These are phyloP conservation scores for Sciurus niger DNA, from an alignment of 2,113 vertebrate species.

Conservation along the genomic window DNA sequence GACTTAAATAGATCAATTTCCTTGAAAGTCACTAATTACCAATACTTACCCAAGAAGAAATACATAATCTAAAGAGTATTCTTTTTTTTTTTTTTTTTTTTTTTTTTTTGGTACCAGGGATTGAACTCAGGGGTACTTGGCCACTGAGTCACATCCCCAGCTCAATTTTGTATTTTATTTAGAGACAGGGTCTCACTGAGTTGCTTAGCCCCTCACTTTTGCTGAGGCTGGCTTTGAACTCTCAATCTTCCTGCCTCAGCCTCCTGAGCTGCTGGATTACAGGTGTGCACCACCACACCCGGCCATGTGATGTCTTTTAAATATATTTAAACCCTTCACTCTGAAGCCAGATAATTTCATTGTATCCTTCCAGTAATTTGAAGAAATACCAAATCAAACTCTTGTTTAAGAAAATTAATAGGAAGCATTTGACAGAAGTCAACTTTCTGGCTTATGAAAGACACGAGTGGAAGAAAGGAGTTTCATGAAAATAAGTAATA, in stretches of 20 bases:
- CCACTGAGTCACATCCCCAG: too few species aligned
- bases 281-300: too few species aligned
- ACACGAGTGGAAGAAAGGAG: neutral
- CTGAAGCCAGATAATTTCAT: conserved; percentile 3
- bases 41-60: conserved; percentile 22
- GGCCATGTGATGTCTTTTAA: neutral
- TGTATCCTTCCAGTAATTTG: neutral
- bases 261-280: too few species aligned
- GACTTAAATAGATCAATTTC: neutral
- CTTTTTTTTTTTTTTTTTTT: too few species aligned
- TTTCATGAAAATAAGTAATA: neutral
- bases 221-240: too few species aligned
- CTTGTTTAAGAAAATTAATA: conserved; percentile 53
- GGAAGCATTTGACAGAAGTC: conserved; percentile 27
- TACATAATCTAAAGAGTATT: neutral
- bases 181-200: too few species aligned
- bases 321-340: conserved; percentile 20
- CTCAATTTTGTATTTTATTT: too few species aligned
- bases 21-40: neutral
- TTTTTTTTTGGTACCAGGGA: too few species aligned
- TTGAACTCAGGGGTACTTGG: too few species aligned
- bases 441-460: conserved; percentile 31
- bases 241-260: too few species aligned
- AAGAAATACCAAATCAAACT: conserved; percentile 23
- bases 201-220: too few species aligned